Evolutionary conservation across 2,888 invertebrate genomes (phyloP), one percentile per base, ranked within the genome.

Genomic region (Micoletzkya japonica): DNA sequence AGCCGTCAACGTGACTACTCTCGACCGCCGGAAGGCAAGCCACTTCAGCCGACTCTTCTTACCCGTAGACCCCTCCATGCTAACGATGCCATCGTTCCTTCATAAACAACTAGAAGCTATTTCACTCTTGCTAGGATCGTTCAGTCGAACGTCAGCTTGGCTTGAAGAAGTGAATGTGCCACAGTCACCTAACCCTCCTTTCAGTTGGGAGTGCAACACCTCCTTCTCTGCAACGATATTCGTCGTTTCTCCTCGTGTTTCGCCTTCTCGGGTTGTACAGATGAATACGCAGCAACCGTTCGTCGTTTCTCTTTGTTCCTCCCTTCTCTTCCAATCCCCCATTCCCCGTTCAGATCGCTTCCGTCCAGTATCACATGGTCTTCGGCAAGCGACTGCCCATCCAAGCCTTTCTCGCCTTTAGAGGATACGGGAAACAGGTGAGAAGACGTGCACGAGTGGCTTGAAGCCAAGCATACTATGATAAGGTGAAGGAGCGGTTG

Each of bases 291-390:
- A 6, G 77, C 79, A 20, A 72, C 75, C 64, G 79, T 78, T 63
- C 58, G 52, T 60, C 17, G 14, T 50, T 3, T 34, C 56, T 50
- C 17, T 26, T 28, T 28, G 24, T 20, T 37, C 24, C 7, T 30
- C 14, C 4, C 20, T 59, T 6, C 14, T 59, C 37, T 59, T 14
- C n/a, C 28, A 24, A 56, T 56, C 56, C 56, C 56, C 34, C 24
- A n/a, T 24, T 17, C 52, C n/a, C n/a, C 26, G 2, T 70, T 52
- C 61, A 79, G 78, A 73, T 78, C 32, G 79, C 79, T 39, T 73
- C 78, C 28, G 73, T 73, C 20, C 79, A 80, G 61, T 80, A 80
- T 72, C 79, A 80, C 67, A 78, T 80, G 79, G 79, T 80, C 32
- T 80, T 78, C 70, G 79, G 79, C 50, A 78, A 77, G 56, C 76